These are phyloP conservation scores for Rhodeus uyekii DNA, from an alignment of 2,797 vertebrate genomes.

Conservation along the genomic window DNA sequence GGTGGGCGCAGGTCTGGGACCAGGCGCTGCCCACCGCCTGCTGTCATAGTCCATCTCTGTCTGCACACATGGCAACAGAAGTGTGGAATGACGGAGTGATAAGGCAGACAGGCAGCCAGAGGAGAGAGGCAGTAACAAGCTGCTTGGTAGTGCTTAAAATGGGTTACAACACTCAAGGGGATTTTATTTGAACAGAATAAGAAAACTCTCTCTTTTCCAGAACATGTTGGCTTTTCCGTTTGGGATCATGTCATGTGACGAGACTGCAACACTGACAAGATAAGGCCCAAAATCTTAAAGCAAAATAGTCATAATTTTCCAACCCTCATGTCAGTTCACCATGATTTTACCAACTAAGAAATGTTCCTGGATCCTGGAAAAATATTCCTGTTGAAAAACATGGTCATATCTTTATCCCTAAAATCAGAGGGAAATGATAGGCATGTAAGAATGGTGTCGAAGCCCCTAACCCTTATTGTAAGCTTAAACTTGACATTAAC, in stretches of 20 bases:
- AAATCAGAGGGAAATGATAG: not conserved
- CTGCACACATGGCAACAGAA: constrained; percentile 55
- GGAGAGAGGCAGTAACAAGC: constrained; percentile 50
- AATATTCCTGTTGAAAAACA: not conserved
- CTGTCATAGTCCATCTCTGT: constrained; percentile 66
- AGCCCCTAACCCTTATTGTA: not conserved
- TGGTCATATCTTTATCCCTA: not conserved
- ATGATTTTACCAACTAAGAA: not conserved
- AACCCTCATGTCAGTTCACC: not conserved
- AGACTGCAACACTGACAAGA: not conserved
- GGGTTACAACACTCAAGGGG: constrained; percentile 14
- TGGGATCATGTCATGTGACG: not conserved
- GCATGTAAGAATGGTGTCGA: not conserved
- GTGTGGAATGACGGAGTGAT: constrained; percentile 50
- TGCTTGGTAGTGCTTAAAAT: constrained; percentile 36
- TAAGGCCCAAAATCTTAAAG: not conserved
- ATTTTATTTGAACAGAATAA: constrained; percentile 26
- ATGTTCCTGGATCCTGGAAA: not conserved
- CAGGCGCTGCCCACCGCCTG: constrained; percentile 52
- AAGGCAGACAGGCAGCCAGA: constrained; percentile 43
- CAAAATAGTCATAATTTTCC: not conserved
- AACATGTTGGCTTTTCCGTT: not conserved
- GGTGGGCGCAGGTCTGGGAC: constrained; percentile 56
- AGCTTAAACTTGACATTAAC: not conserved
- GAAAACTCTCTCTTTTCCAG: constrained; percentile 4